Evolutionary conservation across 2,888 invertebrate species (phyloP), one percentile per base, ranked within the genome.

Genomic region (Sphaeridia pumilis): DNA sequence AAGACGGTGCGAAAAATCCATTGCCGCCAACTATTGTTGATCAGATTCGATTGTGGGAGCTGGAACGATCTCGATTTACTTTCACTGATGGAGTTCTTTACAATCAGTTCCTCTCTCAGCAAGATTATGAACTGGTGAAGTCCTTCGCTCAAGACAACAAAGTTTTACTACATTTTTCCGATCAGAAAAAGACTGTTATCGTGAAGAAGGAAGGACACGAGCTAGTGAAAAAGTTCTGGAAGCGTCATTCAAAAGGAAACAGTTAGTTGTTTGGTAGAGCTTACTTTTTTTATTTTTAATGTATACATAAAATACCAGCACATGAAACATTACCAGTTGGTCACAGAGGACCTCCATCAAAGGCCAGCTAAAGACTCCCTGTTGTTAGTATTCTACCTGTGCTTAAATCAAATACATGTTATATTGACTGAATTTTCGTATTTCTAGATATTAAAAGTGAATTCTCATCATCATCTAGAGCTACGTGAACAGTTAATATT

Each of bases 201-300:
- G 95, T 98, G 12, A 87, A 87, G 35, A 82, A 87, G 67, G 78
- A 79, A 54, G 93, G 93, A 0, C 97, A 98, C 69, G 95, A 95
- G 68, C 88, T 89, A 69, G 94, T 98, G 47, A 90, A 87, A 72
- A 83, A 83, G 67, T 98, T 92, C 77, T 98, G 97, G 94, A 97
- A 94, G 73, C 75, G 85, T n/a, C 87, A 89, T 74, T 86, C 87
- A 44, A 87, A 87, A 72, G 77, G 76, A n/a, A n/a, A n/a, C n/a
- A n/a, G n/a, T n/a, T n/a, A n/a, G n/a, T n/a, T n/a, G n/a, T n/a
- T n/a, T n/a, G n/a, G n/a, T n/a, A n/a, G n/a, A n/a, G n/a, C n/a
- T n/a, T n/a, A n/a, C n/a, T n/a, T n/a, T n/a, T n/a, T n/a, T n/a
- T n/a, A n/a, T n/a, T n/a, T n/a, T n/a, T n/a, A n/a, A n/a, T n/a